Evolutionary conservation across 1,140 invertebrate genomes (phyloP).

Genomic region (Chlorops oryzae): DNA sequence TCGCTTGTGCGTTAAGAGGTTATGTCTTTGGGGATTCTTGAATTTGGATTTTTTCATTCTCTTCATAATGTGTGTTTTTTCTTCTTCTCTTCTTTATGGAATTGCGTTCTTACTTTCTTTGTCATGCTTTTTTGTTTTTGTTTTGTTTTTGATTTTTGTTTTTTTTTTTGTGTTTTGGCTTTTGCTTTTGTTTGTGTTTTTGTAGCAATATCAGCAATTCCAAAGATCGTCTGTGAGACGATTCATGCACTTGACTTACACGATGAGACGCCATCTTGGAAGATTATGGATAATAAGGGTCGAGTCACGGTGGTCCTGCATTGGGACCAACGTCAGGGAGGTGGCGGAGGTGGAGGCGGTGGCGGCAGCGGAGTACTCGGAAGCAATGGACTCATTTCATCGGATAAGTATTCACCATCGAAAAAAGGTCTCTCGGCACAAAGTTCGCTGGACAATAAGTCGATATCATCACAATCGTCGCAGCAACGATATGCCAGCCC

Average conservation of each 20-base stretch:
- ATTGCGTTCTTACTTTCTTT: no score
- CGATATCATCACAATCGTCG: constrained; percentile 50
- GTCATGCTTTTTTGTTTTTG: no score
- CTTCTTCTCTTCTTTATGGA: no score
- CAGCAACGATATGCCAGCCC: constrained; percentile 61
- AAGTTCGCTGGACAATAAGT: constrained; percentile 67
- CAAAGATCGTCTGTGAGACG: constrained; percentile 93
- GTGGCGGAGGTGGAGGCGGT: constrained; percentile 52
- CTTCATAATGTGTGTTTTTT: no score
- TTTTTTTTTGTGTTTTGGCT: no score
- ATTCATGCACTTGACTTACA: constrained; percentile 88
- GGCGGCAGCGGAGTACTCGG: constrained; percentile 58
- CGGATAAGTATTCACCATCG: constrained; percentile 60
- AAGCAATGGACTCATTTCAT: constrained; percentile 62
- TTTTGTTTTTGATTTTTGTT: no score
- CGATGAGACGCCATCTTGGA: constrained; percentile 93
- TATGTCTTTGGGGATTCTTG: no score
- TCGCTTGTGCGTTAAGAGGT: no score
- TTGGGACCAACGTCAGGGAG: constrained; percentile 77
- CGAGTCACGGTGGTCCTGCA: constrained; percentile 88
- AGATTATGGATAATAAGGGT: constrained; percentile 94
- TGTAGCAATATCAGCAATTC: constrained; percentile 88
- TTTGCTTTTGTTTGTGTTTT: constrained; percentile 12
- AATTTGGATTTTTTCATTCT: no score
- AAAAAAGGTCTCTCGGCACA: constrained; percentile 53